Conservation (phyloP, 2,888 invertebrate genomes). For the Ophion obscuratus region DNA sequence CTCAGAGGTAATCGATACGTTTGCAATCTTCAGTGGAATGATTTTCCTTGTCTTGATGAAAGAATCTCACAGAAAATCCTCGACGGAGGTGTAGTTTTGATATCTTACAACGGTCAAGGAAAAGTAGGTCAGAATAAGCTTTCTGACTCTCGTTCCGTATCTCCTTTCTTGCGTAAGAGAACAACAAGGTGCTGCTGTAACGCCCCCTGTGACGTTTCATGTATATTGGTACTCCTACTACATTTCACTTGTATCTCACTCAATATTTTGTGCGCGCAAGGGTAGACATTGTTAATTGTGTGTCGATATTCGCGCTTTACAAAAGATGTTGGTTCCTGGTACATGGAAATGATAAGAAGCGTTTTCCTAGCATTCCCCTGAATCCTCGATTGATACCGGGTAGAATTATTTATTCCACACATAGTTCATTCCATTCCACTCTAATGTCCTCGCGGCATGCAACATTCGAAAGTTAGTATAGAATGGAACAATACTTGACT, state of each 20-base stretch:
- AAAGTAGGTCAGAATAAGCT: slow-evolving; percentile 14
- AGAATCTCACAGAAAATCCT: not conserved
- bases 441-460: too few relatives aligned
- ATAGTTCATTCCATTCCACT: too few relatives aligned
- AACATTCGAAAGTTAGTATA: too few relatives aligned
- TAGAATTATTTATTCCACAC: too few relatives aligned
- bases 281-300: not conserved
- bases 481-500: too few relatives aligned
- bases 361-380: too few relatives aligned
- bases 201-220: not conserved
- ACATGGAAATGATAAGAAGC: too few relatives aligned
- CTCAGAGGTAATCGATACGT: too few relatives aligned
- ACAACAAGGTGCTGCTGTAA: slow-evolving; percentile 24
- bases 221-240: not conserved
- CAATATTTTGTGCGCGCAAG: not conserved
- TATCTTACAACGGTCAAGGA: slow-evolving; percentile 5
- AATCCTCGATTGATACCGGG: too few relatives aligned
- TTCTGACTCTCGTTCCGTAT: slow-evolving; percentile 2
- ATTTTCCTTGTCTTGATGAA: too few relatives aligned
- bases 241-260: slow-evolving; percentile 13
- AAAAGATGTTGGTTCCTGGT: not conserved
- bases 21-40: too few relatives aligned
- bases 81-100: not conserved
- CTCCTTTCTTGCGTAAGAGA: slow-evolving; percentile 13
- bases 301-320: not conserved